Evolutionary conservation across 2,888 invertebrate species (phyloP).

Genomic region (Perizoma flavofasciatum): DNA sequence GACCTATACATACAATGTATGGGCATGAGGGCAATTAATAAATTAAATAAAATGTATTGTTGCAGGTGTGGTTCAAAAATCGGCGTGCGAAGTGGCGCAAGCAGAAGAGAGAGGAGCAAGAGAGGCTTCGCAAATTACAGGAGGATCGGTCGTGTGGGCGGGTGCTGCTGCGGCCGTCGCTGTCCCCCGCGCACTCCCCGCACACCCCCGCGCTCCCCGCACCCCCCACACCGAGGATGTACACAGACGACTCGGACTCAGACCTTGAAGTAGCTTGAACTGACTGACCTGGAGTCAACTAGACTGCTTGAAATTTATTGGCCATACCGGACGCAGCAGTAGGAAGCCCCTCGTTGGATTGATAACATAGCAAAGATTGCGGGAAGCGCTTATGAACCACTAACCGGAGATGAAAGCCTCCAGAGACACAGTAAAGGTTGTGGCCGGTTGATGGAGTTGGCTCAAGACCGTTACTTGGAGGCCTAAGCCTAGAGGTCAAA

Average conservation of each 20-base stretch:
- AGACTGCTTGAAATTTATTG: too few species aligned
- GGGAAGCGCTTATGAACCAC: too few species aligned
- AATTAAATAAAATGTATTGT: slow-evolving; percentile 37
- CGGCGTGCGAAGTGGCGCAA: slow-evolving; percentile 98
- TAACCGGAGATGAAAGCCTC: too few species aligned
- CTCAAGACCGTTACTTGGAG: too few species aligned
- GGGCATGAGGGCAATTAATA: background rate
- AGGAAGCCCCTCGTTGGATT: too few species aligned
- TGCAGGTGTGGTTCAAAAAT: slow-evolving; percentile 98
- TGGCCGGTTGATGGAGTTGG: too few species aligned
- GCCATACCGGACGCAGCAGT: too few species aligned
- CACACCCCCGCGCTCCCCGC: slow-evolving; percentile 53
- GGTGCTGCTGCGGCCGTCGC: slow-evolving; percentile 57
- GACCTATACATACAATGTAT: too few species aligned
- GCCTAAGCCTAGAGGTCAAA: too few species aligned
- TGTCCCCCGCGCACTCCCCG: slow-evolving; percentile 50
- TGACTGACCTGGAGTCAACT: background rate
- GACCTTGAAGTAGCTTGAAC: slow-evolving; percentile 91
- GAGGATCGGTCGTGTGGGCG: slow-evolving; percentile 87
- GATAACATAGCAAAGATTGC: too few species aligned
- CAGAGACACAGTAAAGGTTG: too few species aligned
- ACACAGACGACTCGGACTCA: slow-evolving; percentile 90
- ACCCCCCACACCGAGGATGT: slow-evolving; percentile 66
- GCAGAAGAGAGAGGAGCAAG: slow-evolving; percentile 95
- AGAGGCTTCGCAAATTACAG: slow-evolving; percentile 91